These are phyloP conservation scores for Pseudolaguvia tuberculata DNA, from an alignment of 2,113 vertebrate genomes.

Conservation along the genomic window DNA sequence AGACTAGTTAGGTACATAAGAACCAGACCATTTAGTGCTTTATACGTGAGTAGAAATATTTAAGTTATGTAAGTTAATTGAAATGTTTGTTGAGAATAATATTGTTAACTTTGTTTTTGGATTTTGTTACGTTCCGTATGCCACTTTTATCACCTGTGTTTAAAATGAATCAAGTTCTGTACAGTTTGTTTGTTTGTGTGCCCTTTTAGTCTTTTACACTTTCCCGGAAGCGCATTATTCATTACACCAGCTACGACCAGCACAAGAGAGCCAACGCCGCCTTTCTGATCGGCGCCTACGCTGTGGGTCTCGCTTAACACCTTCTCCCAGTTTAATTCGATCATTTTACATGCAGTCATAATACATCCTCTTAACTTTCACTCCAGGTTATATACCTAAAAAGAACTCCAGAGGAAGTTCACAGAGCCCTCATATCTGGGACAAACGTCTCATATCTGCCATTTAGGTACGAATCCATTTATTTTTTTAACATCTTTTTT, in stretches of 20 bases:
- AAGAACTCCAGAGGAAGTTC: slow-evolving; percentile 86
- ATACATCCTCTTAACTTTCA: neutral
- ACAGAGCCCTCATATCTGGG: slow-evolving; percentile 78
- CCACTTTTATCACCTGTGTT: too few species aligned
- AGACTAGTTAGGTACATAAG: too few species aligned
- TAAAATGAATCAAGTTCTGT: too few species aligned
- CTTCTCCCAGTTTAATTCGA: neutral
- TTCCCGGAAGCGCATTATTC: slow-evolving; percentile 84
- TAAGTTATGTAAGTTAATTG: too few species aligned
- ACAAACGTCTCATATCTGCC: slow-evolving; percentile 79
- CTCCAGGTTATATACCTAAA: slow-evolving; percentile 86
- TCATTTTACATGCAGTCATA: neutral
- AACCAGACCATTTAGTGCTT: too few species aligned
- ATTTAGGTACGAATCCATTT: slow-evolving; percentile 75
- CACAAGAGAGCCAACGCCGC: slow-evolving; percentile 86
- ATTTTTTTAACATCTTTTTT: too few species aligned
- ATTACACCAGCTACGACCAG: slow-evolving; percentile 86
- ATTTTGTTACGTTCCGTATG: too few species aligned
- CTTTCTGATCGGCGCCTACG: slow-evolving; percentile 84
- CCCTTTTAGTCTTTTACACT: slow-evolving; percentile 79
- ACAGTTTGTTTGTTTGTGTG: slow-evolving; percentile 3
- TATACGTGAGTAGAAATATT: too few species aligned
- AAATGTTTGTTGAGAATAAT: too few species aligned
- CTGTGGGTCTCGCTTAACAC: slow-evolving; percentile 70
- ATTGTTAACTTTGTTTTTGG: too few species aligned